Evolutionary conservation across 1,140 invertebrate genomes (phyloP).

Genomic region (Oscheius sp.): DNA sequence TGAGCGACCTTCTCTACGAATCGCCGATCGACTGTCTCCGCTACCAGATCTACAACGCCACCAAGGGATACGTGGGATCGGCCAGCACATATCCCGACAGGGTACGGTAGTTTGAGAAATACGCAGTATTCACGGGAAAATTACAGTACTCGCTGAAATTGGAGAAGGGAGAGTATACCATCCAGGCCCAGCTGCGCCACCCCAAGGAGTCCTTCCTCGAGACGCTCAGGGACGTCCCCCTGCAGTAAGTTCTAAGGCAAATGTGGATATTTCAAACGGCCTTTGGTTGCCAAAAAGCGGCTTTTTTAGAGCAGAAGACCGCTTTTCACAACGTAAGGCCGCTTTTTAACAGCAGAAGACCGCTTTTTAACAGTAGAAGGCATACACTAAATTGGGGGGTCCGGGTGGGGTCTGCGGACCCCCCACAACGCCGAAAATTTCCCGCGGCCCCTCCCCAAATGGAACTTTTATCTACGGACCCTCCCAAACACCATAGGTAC

Average conservation of each 20-base stretch:
- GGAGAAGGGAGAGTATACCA: constrained; percentile 89
- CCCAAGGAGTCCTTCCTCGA: constrained; percentile 83
- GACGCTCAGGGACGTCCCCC: constrained; percentile 71
- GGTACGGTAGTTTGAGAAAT: constrained; percentile 64
- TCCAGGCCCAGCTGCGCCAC: constrained; percentile 81
- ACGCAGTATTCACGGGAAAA: constrained; percentile 32
- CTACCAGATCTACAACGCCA: constrained; percentile 79
- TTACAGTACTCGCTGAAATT: constrained; percentile 77
- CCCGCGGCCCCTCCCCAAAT: no score
- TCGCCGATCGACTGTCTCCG: constrained; percentile 89
- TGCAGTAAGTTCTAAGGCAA: constrained; percentile 74
- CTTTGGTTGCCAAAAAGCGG: no score
- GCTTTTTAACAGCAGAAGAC: no score
- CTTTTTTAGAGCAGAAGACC: no score
- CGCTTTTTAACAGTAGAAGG: no score
- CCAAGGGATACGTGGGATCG: constrained; percentile 78
- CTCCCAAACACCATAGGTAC: no score
- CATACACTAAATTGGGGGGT: no score
- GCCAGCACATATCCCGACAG: constrained; percentile 85
- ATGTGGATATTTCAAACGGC: constrained; percentile 21
- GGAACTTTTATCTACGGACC: no score
- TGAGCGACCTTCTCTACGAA: constrained; percentile 86
- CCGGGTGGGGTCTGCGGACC: no score
- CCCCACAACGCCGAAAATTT: no score
- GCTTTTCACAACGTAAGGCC: no score